phyloP scores from a whole-genome alignment of 2,888 invertebrate species.

The Drosophila macrospina region DNA sequence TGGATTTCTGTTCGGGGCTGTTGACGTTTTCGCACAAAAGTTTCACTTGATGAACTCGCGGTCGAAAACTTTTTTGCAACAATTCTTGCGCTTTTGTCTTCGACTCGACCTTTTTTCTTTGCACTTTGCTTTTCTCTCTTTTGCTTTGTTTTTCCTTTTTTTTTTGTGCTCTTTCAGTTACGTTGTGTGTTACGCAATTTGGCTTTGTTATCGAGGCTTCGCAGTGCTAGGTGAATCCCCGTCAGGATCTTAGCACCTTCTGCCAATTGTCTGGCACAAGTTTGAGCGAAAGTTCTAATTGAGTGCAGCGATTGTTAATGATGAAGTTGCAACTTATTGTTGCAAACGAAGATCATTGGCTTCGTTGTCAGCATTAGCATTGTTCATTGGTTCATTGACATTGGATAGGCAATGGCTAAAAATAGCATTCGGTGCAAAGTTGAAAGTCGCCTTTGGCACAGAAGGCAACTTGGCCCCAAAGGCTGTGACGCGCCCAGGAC shows the following conservation, averaged over 20 bases:
- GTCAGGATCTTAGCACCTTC: conserved; percentile 10
- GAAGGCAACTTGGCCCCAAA: conserved; percentile 17
- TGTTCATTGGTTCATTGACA: conserved; percentile 69
- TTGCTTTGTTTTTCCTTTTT: conserved; percentile 12
- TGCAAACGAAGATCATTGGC: neutral
- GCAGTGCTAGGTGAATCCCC: conserved; percentile 36
- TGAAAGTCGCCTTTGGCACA: conserved; percentile 50
- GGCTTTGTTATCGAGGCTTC: conserved; percentile 7
- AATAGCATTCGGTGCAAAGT: conserved; percentile 64
- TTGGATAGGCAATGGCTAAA: conserved; percentile 49
- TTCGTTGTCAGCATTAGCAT: conserved; percentile 2
- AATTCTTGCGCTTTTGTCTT: conserved; percentile 46
- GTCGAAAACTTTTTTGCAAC: conserved; percentile 50
- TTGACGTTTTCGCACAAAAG: conserved; percentile 42
- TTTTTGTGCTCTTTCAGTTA: conserved; percentile 19
- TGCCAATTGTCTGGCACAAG: conserved; percentile 13
- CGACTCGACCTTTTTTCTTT: conserved; percentile 19
- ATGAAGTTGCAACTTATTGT: neutral
- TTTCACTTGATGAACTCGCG: conserved; percentile 61
- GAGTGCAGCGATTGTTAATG: conserved; percentile 13
- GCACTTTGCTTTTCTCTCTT: conserved; percentile 6
- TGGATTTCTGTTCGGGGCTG: conserved; percentile 4
- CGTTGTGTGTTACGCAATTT: conserved; percentile 66
- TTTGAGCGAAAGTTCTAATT: conserved; percentile 14
- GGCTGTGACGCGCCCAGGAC: conserved; percentile 54